A percentile compares a stretch with the other conserved stretches of the same genome.
These are phyloP conservation scores for Hyalella azteca DNA, from an alignment of 2,888 invertebrate genomes.

Conservation along the genomic window DNA sequence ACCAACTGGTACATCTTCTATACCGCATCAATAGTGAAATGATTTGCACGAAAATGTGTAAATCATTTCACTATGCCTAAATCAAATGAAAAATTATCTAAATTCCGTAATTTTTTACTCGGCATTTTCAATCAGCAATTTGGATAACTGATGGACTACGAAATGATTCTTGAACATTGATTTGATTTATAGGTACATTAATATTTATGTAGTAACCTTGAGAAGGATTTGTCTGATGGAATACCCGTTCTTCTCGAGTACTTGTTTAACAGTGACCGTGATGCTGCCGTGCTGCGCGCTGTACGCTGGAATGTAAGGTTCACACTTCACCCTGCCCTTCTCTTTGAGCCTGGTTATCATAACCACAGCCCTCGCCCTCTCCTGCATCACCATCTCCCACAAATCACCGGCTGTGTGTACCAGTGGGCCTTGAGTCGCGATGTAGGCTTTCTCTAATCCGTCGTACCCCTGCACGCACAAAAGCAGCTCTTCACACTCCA, in stretches of 20 bases:
- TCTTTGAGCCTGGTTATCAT: constrained; percentile 92
- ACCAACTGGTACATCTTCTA: too few species aligned
- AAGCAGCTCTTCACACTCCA: too few species aligned
- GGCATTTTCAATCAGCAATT: too few species aligned
- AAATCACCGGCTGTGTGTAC: constrained; percentile 88
- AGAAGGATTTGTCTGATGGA: constrained; percentile 67
- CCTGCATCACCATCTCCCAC: constrained; percentile 79
- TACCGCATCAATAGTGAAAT: too few species aligned
- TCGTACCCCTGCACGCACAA: constrained; percentile 77
- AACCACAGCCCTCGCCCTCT: constrained; percentile 72
- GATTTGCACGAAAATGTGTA: too few species aligned
- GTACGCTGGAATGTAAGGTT: constrained; percentile 78
- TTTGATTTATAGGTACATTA: too few species aligned
- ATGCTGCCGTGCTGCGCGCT: constrained; percentile 65
- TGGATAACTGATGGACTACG: too few species aligned
- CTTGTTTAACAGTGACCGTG: constrained; percentile 66
- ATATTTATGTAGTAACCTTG: too few species aligned
- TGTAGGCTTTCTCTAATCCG: constrained; percentile 82
- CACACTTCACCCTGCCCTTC: constrained; percentile 81
- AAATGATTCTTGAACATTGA: too few species aligned
- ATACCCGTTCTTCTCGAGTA: constrained; percentile 67
- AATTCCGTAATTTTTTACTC: too few species aligned
- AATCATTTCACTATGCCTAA: too few species aligned
- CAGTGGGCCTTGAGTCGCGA: constrained; percentile 92
- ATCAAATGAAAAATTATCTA: too few species aligned